Base-by-base conservation (phyloP, 2,888 invertebrate genomes). In the Blastobasis adustella region DNA sequence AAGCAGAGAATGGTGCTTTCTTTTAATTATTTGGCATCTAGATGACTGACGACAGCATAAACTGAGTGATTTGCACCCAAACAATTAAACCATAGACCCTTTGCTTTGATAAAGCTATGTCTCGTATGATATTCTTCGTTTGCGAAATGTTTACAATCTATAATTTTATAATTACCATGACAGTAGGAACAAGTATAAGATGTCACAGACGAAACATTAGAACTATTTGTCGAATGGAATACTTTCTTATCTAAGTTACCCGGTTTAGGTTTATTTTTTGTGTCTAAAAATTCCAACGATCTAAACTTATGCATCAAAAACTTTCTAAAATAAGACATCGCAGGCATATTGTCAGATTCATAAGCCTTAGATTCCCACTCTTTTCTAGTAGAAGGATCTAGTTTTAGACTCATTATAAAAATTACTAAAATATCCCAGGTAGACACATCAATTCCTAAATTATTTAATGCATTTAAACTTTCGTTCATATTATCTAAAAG, bases 1-100 rank as follows among this genome's bases (percentile, higher is more conserved):
- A 7, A 60, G 45, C 23, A 61, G 48, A 4, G 58, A 53, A 39
- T 63, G 61, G 50, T 62, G 63, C n/a, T 48, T 52, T 8, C 50
- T 54, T 38, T 54, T 56, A 50, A 60, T 61, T 6, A 58, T 51
- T 8, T 49, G 46, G 51, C 61, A 63, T 1, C 41, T 49, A 4
- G 46, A 49, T 6, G 37, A 44, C 6, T 46, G 52, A 4, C 51
- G 54, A 46, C 62, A 65, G n/a, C 49, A 47, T 8, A 46, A 54
- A 4, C 62, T 6, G 57, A 47, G 41, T 67, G 66, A 51, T 58
- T 60, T 4, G 45, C 40, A 5, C 50, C 51, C 37, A 67, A 53
- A 47, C 63, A 67, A 49, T 60, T 59, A 46, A 60, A 67, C 49
- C 65, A 63, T 4, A 66, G 37, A 5, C 52, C 48, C 5, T 58